Conservation (phyloP, 2,113 vertebrate species). For the Ranitomeya variabilis region DNA sequence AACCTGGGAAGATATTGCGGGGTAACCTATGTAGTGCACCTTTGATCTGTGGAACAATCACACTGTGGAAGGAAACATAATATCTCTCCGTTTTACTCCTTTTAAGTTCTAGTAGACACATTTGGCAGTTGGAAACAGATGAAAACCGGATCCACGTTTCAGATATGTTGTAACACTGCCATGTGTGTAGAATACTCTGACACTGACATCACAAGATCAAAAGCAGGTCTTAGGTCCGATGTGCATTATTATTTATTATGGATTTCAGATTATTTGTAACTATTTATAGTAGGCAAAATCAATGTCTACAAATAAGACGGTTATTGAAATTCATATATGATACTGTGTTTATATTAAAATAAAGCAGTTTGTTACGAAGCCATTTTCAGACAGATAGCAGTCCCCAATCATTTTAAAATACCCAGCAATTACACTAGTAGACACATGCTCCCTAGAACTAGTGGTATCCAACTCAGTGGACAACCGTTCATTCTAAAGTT, state of each 20-base stretch:
- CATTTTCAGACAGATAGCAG: too few relatives aligned
- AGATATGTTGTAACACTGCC: not conserved
- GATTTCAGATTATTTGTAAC: not conserved
- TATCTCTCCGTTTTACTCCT: not conserved
- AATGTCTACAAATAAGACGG: not conserved
- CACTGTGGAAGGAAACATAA: not conserved
- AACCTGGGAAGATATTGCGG: not conserved
- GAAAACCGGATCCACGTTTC: not conserved
- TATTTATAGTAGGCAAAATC: not conserved
- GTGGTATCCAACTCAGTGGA: too few relatives aligned
- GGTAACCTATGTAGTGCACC: not conserved
- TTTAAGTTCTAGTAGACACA: conserved; percentile 30
- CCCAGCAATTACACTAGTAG: too few relatives aligned
- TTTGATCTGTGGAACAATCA: not conserved
- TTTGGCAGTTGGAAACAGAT: conserved; percentile 45
- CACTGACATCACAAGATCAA: conserved; percentile 28
- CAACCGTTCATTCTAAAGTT: too few relatives aligned
- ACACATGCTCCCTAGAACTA: too few relatives aligned
- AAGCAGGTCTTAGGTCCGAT: not conserved
- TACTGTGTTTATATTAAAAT: too few relatives aligned
- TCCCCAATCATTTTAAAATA: too few relatives aligned
- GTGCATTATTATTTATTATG: not conserved
- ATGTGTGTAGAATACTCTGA: not conserved
- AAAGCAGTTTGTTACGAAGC: too few relatives aligned
- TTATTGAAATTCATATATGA: too few relatives aligned